Percentiles rank a stretch among this genome's conserved stretches.
These are phyloP conservation scores for Hydrocynus forskahlii DNA, from an alignment of 2,797 vertebrate species.

Conservation along the genomic window DNA sequence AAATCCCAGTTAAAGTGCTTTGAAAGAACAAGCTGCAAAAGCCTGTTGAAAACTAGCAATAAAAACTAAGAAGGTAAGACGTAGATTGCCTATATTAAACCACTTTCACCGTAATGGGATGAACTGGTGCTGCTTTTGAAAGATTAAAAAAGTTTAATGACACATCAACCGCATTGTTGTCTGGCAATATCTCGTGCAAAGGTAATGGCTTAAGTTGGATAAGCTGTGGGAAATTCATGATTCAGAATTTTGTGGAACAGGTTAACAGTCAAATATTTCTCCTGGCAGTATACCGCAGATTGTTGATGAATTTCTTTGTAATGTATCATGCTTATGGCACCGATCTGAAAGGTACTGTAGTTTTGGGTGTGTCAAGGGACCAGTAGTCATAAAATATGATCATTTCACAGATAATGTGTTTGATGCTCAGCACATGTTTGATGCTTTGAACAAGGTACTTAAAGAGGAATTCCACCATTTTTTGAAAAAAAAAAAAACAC, in stretches of 20 bases:
- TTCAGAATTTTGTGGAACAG: background rate
- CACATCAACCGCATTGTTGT: background rate
- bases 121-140: background rate
- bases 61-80: slow-evolving; percentile 3
- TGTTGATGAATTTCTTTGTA: background rate
- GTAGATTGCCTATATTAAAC: background rate
- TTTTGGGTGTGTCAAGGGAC: background rate
- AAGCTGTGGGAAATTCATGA: background rate
- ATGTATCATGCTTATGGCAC: background rate
- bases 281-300: background rate
- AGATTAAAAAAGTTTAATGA: background rate
- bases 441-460: background rate
- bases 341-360: background rate
- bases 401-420: slow-evolving; percentile 20
- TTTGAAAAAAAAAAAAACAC: background rate
- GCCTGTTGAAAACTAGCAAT: background rate
- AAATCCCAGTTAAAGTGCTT: slow-evolving; percentile 20
- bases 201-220: background rate
- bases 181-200: background rate
- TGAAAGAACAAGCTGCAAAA: slow-evolving; percentile 7
- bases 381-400: slow-evolving; percentile 1
- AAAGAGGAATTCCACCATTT: background rate
- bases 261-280: background rate
- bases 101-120: background rate
- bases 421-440: background rate